Conservation (phyloP, 2,888 invertebrate genomes). For the Sisyra nigra region DNA sequence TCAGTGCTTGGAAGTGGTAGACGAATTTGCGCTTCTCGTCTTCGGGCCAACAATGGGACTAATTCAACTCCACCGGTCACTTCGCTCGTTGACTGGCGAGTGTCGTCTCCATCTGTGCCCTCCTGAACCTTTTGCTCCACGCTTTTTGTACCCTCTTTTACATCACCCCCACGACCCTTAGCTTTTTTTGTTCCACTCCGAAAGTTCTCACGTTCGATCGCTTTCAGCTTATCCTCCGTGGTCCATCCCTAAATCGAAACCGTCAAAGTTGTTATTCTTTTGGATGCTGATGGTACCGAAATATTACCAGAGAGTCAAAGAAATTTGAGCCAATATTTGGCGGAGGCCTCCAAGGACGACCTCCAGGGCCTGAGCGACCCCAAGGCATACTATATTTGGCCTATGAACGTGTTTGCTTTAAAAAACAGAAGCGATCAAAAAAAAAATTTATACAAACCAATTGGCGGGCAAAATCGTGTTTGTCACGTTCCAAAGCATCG, state of each 20-base stretch:
- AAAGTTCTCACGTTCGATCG: constrained; percentile 18
- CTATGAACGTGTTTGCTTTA: neutral
- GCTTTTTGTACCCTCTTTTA: constrained; percentile 20
- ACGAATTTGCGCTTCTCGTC: constrained; percentile 37
- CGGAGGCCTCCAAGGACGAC: constrained; percentile 57
- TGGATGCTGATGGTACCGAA: neutral
- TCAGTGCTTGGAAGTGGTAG: constrained; percentile 37
- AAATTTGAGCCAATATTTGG: constrained; percentile 55
- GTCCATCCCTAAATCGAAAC: constrained; percentile 25
- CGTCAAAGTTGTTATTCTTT: neutral
- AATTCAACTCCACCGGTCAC: constrained; percentile 46
- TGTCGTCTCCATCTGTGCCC: constrained; percentile 18
- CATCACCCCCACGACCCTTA: too few relatives aligned
- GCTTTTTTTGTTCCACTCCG: constrained; percentile 11
- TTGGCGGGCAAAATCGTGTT: constrained; percentile 33
- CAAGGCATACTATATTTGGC: constrained; percentile 33
- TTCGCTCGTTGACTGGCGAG: constrained; percentile 14
- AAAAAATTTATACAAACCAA: constrained; percentile 25
- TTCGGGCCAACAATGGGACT: constrained; percentile 55
- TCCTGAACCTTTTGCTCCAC: constrained; percentile 23
- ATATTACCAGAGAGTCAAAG: constrained; percentile 56
- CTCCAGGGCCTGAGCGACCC: constrained; percentile 56
- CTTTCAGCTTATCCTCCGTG: constrained; percentile 22
- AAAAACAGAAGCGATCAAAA: neutral
- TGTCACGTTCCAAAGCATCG: constrained; percentile 30